Percentiles rank a stretch among this genome's conserved stretches.
Conservation (phyloP, 2,797 vertebrate species). For the Pseudotriccus pelzelni region DNA sequence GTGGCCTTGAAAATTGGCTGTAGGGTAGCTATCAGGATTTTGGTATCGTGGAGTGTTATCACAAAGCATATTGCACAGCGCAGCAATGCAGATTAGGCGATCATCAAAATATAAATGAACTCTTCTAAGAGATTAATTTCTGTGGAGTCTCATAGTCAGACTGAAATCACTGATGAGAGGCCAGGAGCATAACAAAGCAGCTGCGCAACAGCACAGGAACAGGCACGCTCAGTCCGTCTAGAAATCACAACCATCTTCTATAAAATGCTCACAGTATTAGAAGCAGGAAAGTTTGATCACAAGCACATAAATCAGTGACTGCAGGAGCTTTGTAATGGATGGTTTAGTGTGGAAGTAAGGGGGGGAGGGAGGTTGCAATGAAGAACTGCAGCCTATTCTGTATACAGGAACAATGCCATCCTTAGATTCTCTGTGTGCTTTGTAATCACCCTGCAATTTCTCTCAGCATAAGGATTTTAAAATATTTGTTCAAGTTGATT, state of each 20-base stretch:
- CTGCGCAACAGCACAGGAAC: neutral
- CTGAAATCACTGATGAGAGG: neutral
- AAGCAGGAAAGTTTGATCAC: constrained; percentile 19
- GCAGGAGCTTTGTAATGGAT: constrained; percentile 4
- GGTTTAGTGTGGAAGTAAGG: neutral
- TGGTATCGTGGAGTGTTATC: neutral
- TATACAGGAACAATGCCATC: neutral
- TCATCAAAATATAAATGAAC: constrained; percentile 21
- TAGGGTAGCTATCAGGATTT: neutral
- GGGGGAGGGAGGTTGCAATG: neutral
- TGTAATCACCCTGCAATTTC: neutral
- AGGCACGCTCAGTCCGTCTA: neutral
- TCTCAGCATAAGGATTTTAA: neutral
- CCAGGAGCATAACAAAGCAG: neutral
- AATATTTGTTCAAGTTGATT: neutral
- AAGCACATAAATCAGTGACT: constrained; percentile 26
- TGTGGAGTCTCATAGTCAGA: neutral
- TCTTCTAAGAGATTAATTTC: constrained; percentile 20
- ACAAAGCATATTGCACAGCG: neutral
- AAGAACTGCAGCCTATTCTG: neutral
- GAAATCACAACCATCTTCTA: constrained; percentile 13
- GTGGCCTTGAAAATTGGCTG: neutral
- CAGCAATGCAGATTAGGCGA: neutral
- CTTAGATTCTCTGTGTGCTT: neutral
- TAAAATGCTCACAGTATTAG: constrained; percentile 6